Evolutionary conservation across 1,140 invertebrate species (phyloP).

Genomic region (Drosophila sucinea): DNA sequence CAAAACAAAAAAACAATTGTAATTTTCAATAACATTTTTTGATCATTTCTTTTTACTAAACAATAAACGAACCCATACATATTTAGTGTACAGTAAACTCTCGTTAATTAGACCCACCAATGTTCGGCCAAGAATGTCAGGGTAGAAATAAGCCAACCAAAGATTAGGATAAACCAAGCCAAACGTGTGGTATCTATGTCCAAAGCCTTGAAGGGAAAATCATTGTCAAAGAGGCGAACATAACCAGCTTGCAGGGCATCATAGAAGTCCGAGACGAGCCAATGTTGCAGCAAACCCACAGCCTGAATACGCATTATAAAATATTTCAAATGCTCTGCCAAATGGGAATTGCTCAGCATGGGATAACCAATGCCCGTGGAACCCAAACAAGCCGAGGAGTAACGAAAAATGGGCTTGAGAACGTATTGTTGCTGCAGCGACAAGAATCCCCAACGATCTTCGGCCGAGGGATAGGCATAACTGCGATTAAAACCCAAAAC

Average conservation of each 20-base stretch:
- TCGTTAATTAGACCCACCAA: not conserved
- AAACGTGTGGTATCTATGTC: slow-evolving; percentile 54
- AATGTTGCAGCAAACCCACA: slow-evolving; percentile 60
- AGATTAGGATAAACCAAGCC: slow-evolving; percentile 49
- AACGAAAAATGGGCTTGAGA: slow-evolving; percentile 67
- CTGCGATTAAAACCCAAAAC: slow-evolving; percentile 61
- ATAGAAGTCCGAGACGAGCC: slow-evolving; percentile 66
- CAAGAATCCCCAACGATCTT: slow-evolving; percentile 71
- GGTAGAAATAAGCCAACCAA: slow-evolving; percentile 22
- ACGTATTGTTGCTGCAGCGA: slow-evolving; percentile 66
- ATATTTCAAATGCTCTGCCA: slow-evolving; percentile 49
- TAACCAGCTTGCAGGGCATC: slow-evolving; percentile 68
- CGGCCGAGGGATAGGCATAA: slow-evolving; percentile 71
- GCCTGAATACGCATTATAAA: slow-evolving; percentile 70
- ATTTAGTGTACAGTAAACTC: no score
- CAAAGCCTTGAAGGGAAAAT: slow-evolving; percentile 55
- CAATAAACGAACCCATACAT: not conserved
- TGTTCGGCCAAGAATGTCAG: not conserved
- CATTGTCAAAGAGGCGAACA: slow-evolving; percentile 64
- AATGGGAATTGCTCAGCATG: slow-evolving; percentile 66
- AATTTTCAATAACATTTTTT: not conserved
- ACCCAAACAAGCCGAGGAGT: slow-evolving; percentile 67
- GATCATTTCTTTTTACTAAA: not conserved
- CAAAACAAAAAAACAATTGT: not conserved
- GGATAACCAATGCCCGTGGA: slow-evolving; percentile 66